These are phyloP conservation scores for Otolemur crassicaudatus DNA, from an alignment of 2,797 vertebrate genomes.

Conservation along the genomic window DNA sequence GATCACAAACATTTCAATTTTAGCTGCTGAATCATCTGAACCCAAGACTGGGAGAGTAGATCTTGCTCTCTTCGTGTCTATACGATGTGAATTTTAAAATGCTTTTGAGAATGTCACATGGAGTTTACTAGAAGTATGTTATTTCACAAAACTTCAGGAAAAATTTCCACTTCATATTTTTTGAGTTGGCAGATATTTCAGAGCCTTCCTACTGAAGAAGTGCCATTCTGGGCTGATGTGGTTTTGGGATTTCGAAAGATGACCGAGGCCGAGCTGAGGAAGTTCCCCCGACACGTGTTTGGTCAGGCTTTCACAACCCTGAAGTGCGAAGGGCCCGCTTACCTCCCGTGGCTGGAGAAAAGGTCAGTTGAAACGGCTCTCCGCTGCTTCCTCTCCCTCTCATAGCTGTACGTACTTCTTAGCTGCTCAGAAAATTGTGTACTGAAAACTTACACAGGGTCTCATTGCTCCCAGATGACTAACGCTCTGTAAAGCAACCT, in stretches of 20 bases:
- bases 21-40: background rate
- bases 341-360: conserved; percentile 94
- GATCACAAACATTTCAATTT: background rate
- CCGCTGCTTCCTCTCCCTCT: background rate
- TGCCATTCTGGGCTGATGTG: conserved; percentile 93
- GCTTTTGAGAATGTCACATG: background rate
- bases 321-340: conserved; percentile 93
- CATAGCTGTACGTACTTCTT: background rate
- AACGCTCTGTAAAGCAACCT: background rate
- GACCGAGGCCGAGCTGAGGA: conserved; percentile 90
- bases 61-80: background rate
- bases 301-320: conserved; percentile 94
- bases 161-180: background rate
- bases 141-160: background rate
- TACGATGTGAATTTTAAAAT: background rate
- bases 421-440: background rate
- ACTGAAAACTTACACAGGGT: background rate
- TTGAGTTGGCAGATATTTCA: conserved; percentile 94
- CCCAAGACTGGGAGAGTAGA: background rate
- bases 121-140: background rate
- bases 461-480: background rate
- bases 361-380: conserved; percentile 87
- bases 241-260: conserved; percentile 94
- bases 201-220: conserved; percentile 86
- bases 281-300: conserved; percentile 91